Evolutionary conservation across 1,140 invertebrate genomes (phyloP).

Genomic region (Cotesia typhae): DNA sequence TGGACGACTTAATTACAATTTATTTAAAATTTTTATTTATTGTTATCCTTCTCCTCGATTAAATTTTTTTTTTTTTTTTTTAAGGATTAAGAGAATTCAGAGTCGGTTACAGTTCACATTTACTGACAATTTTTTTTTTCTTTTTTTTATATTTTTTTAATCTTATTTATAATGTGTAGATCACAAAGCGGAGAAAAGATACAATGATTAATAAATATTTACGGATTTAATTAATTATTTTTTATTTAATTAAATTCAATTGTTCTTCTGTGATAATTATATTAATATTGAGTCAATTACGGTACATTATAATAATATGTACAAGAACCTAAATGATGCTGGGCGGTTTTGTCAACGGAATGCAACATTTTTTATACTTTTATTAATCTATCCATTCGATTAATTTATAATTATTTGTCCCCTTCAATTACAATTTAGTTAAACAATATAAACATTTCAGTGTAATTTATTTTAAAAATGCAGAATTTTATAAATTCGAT

Average conservation of each 20-base stretch:
- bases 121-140: conserved; percentile 35
- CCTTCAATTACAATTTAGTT: conserved; percentile 1
- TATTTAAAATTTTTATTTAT: conserved; percentile 54
- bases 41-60: conserved; percentile 14
- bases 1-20: conserved; percentile 43
- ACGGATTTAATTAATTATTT: conserved; percentile 18
- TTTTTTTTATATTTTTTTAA: conserved; percentile 17
- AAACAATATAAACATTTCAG: too few relatives aligned
- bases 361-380: conserved; percentile 52
- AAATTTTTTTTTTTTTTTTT: conserved; percentile 48
- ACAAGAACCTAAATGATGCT: conserved; percentile 52
- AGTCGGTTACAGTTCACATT: conserved; percentile 40
- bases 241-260: conserved; percentile 35
- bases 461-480: too few relatives aligned
- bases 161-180: conserved; percentile 37
- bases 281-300: conserved; percentile 43
- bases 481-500: too few relatives aligned
- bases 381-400: background rate
- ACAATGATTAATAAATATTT: conserved; percentile 40
- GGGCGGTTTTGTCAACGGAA: conserved; percentile 53
- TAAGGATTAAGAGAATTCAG: conserved; percentile 41
- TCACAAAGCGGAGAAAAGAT: conserved; percentile 45
- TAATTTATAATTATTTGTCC: conserved; percentile 24
- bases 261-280: conserved; percentile 36
- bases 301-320: conserved; percentile 51